Conservation (phyloP, 2,888 invertebrate genomes). For the Acleris cristana region DNA sequence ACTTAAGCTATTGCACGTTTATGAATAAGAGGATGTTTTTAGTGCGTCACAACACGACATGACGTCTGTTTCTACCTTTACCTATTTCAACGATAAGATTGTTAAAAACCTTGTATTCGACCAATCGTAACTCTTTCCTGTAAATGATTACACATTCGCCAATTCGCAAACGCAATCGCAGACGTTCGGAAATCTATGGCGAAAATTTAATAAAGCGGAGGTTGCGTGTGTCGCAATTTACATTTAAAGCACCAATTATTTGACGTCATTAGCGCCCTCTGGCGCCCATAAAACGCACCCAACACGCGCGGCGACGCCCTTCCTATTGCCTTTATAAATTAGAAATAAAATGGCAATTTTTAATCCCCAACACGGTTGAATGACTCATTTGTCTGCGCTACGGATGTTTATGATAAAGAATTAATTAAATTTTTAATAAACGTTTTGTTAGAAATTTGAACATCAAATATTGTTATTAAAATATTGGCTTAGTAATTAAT, state of each 20-base stretch:
- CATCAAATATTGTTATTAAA: no score
- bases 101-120: no score
- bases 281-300: slow-evolving; percentile 80
- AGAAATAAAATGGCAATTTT: slow-evolving; percentile 70
- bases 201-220: slow-evolving; percentile 77
- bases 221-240: slow-evolving; percentile 79
- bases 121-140: no score
- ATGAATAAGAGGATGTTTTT: no score
- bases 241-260: slow-evolving; percentile 84
- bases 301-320: slow-evolving; percentile 65
- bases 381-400: slow-evolving; percentile 29
- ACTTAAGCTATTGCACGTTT: no score
- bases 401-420: slow-evolving; percentile 8
- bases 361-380: slow-evolving; percentile 35
- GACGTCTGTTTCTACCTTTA: no score
- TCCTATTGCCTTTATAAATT: slow-evolving; percentile 74
- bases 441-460: background rate
- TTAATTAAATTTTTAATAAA: slow-evolving; percentile 20
- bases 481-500: no score
- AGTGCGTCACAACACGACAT: no score
- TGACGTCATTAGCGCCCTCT: slow-evolving; percentile 82
- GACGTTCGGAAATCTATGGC: slow-evolving; percentile 51
- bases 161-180: slow-evolving; percentile 33
- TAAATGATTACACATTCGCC: background rate
- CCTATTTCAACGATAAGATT: no score